Conservation (phyloP, 2,888 invertebrate genomes). For the Carabus problematicus region DNA sequence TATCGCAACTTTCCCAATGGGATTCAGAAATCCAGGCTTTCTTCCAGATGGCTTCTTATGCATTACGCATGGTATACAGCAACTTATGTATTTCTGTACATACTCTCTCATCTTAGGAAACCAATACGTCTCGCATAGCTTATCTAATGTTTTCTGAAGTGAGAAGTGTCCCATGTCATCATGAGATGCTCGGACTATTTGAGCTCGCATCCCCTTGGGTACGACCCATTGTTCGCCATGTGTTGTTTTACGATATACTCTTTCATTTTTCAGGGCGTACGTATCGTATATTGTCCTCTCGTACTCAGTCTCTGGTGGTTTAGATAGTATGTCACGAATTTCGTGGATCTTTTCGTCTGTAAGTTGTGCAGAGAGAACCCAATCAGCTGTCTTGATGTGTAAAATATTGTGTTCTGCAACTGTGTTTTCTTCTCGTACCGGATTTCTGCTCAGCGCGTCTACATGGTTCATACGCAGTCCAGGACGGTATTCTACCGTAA, state of each 20-base stretch:
- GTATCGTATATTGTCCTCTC: background rate
- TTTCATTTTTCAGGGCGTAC: background rate
- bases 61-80: conserved; percentile 56
- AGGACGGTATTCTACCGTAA: background rate
- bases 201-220: too few species aligned
- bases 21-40: too few species aligned
- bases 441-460: background rate
- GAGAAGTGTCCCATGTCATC: background rate
- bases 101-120: conserved; percentile 55
- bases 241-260: background rate
- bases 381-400: conserved; percentile 44
- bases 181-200: conserved; percentile 11
- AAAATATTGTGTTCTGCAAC: conserved; percentile 19
- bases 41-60: conserved; percentile 49
- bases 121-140: conserved; percentile 52
- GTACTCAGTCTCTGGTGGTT: conserved; percentile 23
- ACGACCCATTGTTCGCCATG: background rate
- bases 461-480: background rate
- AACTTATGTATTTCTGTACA: conserved; percentile 54
- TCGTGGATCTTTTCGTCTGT: conserved; percentile 20
- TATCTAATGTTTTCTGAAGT: background rate
- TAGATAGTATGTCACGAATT: conserved; percentile 29
- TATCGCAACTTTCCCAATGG: too few species aligned
- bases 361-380: conserved; percentile 41
- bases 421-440: background rate